Base-by-base conservation (phyloP, 2,113 vertebrate genomes). In the Paedocypris sp. region DNA sequence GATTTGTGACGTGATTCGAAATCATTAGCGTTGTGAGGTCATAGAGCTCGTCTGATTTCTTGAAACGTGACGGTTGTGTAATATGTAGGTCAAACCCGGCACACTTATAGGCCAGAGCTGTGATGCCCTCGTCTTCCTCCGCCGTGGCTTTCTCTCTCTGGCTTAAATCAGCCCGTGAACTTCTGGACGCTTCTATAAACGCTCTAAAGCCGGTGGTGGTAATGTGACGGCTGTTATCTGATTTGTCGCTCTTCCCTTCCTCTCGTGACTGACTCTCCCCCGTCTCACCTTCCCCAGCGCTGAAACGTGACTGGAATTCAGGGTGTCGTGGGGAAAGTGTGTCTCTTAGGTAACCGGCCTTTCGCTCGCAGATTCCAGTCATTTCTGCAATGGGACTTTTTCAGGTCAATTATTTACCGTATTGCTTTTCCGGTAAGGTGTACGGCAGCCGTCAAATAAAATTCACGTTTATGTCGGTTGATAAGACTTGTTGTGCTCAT, bases 31-130 rank as follows among this genome's bases (percentile, higher is more conserved):
- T 80, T 69, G 75, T 70, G 43, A 11, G 4, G 13, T 11, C 45
- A 45, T 20, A 23, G 18, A 22, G 29, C 12, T 59, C 32, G 9
- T 36, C n/a, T 50, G 35, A 12, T 43, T 53, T 28, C 53, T 31
- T 20, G 26, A 19, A 53, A 41, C 8, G 46, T 67, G 64, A 42
- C 23, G 16, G 67, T 75, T 72, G 62, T 72, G 53, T 68, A 75
- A 70, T 59, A 75, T 72, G 32, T 72, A 63, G 70, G 70, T 75
- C 73, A 75, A 62, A 69, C 67, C 41, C 49, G 3, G 45, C 20
- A 38, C 47, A 51, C 53, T 57, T 41, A 39, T 39, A 52, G 66
- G 51, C 58, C 41, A 32, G 12, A 9, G 26, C 33, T 41, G 48
- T 25, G 19, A 64, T 53, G 11, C 60, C 50, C 15, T 38, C 26